Base-by-base conservation (phyloP, 2,113 vertebrate species). In the Nothocercus julius region DNA sequence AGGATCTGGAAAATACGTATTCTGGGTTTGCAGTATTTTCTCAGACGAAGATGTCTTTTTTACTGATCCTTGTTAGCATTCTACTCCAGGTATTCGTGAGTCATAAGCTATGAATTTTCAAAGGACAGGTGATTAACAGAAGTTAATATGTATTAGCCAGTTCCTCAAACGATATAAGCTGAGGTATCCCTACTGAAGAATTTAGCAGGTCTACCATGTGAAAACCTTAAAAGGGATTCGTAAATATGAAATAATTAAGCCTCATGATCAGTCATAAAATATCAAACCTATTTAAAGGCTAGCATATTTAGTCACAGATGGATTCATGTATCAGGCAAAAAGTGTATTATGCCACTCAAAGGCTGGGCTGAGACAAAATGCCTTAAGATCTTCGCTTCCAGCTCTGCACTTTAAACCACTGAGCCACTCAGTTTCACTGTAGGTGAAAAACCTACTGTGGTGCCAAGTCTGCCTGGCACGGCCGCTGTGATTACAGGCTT, bases 401-500 rank as follows among this genome's bases (percentile, higher is more conserved):
- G 36, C 19, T 45, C 59, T 54, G 32, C 2, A 6, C 68, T 36
- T 25, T 20, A 59, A 8, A 67, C 21, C 21, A 69, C 2, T 1
- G 15, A 19, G n/a, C 3, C 3, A 5, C 61, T 70, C n/a, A n/a
- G 11, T 42, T 38, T 58, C 5, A 3, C 24, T 32, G 40, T 8
- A 54, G 28, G 61, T 66, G 40, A 83, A 92, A 79, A 70, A 84
- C 45, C 59, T 67, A 40, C 51, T 40, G 44, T 85, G 78, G 20
- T 69, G 75, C 40, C 61, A 64, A 19, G 67, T 78, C 68, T 77
- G 34, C 32, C 47, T 54, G 36, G 24, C 27, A n/a, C 44, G 96
- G 70, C n/a, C 44, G 59, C 61, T 74, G 24, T 76, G 88, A 44
- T 92, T 95, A 90, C 76, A 83, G 96, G 89, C 53, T 61, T 66